Conservation (phyloP, 1,140 invertebrate genomes). For the Zophobas morio region DNA sequence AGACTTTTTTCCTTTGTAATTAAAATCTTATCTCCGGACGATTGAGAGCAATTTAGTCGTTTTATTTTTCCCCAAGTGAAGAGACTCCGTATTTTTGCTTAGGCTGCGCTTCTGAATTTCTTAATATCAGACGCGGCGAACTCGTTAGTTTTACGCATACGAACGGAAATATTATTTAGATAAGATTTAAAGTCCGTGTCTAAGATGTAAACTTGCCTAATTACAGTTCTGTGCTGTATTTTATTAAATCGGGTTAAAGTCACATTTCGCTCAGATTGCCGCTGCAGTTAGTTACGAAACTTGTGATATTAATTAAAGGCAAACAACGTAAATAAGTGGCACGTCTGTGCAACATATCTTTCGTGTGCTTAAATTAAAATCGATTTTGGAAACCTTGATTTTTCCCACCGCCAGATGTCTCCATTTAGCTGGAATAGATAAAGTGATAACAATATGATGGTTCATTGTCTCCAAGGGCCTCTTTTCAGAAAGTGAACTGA, state of each 20-base stretch:
- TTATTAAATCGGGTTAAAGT: conserved; percentile 26
- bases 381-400: conserved; percentile 13
- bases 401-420: conserved; percentile 8
- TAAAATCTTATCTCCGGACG: conserved; percentile 29
- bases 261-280: conserved; percentile 43
- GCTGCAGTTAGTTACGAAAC: conserved; percentile 21
- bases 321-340: conserved; percentile 30
- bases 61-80: conserved; percentile 1
- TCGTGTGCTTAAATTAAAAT: conserved; percentile 22
- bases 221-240: conserved; percentile 31
- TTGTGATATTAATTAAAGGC: conserved; percentile 21
- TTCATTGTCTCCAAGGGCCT: conserved; percentile 17
- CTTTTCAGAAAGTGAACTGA: conserved; percentile 10
- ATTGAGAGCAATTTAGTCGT: conserved; percentile 17
- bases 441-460: conserved; percentile 25
- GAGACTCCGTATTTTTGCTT: conserved; percentile 4
- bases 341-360: neutral
- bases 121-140: neutral
- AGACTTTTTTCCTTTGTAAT: conserved; percentile 8
- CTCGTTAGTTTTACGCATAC: conserved; percentile 32
- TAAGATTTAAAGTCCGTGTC: conserved; percentile 37
- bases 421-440: conserved; percentile 20
- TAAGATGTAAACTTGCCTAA: conserved; percentile 42
- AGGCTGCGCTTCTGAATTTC: neutral
- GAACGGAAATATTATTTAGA: conserved; percentile 45